Conservation (phyloP, 2,888 invertebrate genomes). For the Lampropteryx suffumata region DNA sequence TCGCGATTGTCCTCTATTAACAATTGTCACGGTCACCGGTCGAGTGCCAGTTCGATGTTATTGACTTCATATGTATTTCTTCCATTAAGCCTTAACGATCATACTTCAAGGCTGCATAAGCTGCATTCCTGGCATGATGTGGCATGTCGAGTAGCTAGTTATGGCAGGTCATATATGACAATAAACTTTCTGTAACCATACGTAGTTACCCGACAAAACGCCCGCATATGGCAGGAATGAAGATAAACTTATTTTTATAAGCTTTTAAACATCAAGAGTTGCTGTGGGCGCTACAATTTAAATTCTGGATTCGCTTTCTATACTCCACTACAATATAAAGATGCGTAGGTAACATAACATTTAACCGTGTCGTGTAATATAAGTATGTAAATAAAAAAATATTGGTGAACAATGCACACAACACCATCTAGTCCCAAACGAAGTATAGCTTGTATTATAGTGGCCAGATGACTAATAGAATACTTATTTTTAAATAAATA, state of each 20-base stretch:
- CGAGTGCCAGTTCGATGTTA: slow-evolving; percentile 53
- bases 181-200: slow-evolving; percentile 53
- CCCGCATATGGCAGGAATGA: slow-evolving; percentile 59
- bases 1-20: slow-evolving; percentile 64
- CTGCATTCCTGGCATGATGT: slow-evolving; percentile 32
- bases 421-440: no score
- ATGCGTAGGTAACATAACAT: background rate
- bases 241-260: slow-evolving; percentile 63
- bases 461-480: no score
- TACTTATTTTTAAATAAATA: no score
- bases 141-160: slow-evolving; percentile 39
- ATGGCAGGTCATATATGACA: slow-evolving; percentile 51
- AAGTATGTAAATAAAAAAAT: no score
- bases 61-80: slow-evolving; percentile 51
- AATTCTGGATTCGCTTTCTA: slow-evolving; percentile 15
- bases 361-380: no score
- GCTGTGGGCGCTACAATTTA: slow-evolving; percentile 18
- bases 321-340: slow-evolving; percentile 3
- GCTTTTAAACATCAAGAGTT: slow-evolving; percentile 58
- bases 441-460: no score
- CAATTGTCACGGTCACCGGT: slow-evolving; percentile 59
- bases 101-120: slow-evolving; percentile 51
- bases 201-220: slow-evolving; percentile 52
- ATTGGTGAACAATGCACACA: no score
- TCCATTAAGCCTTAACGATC: slow-evolving; percentile 57